phyloP scores from a whole-genome alignment of 2,888 invertebrate genomes.

The Rhorus exstirpatorius region DNA sequence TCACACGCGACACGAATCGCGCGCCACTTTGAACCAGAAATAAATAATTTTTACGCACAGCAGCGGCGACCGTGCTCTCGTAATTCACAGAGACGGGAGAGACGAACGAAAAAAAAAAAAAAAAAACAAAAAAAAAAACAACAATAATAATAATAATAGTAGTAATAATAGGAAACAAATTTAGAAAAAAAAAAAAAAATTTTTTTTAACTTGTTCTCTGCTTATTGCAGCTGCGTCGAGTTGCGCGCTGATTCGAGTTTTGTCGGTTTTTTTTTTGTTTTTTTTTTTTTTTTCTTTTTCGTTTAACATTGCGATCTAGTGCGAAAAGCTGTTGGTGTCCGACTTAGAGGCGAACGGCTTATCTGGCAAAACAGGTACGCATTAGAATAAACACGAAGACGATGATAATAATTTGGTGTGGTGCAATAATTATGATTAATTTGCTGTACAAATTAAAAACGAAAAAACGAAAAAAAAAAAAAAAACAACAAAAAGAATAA shows the following conservation, averaged over 20 bases:
- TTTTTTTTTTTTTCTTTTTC: slow-evolving; percentile 45
- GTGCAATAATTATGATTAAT: slow-evolving; percentile 35
- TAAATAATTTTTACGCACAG: slow-evolving; percentile 59
- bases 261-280: slow-evolving; percentile 56
- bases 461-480: slow-evolving; percentile 24
- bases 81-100: slow-evolving; percentile 52
- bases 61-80: slow-evolving; percentile 66
- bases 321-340: slow-evolving; percentile 78
- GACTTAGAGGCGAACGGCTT: slow-evolving; percentile 81
- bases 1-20: too few species aligned
- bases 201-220: slow-evolving; percentile 55
- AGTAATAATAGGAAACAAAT: too few species aligned
- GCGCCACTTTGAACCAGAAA: slow-evolving; percentile 38
- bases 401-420: slow-evolving; percentile 27
- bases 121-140: slow-evolving; percentile 47
- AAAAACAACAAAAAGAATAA: slow-evolving; percentile 19
- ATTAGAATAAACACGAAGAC: slow-evolving; percentile 66
- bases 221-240: slow-evolving; percentile 66
- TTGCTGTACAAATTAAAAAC: slow-evolving; percentile 40
- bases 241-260: slow-evolving; percentile 65
- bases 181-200: slow-evolving; percentile 36
- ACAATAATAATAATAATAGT: too few species aligned
- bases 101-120: slow-evolving; percentile 34
- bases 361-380: slow-evolving; percentile 81
- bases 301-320: slow-evolving; percentile 73